These are phyloP conservation scores for Temnopleurus reevesii DNA, from an alignment of 53 echinoderm and acorn worm species.

Conservation along the genomic window DNA sequence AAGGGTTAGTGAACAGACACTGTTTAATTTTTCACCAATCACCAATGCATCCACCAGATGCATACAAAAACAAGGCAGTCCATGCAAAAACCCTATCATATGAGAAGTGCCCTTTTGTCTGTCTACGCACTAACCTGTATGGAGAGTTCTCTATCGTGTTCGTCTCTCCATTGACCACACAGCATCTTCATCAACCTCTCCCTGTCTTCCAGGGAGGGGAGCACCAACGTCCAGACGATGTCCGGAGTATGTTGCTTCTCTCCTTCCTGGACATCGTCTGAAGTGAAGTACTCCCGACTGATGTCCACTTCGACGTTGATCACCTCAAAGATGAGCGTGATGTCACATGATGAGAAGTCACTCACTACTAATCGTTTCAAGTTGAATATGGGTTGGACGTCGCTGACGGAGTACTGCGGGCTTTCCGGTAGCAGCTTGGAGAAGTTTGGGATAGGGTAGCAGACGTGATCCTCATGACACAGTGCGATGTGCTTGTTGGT, in stretches of 20 bases:
- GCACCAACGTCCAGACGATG: slow-evolving; percentile 79
- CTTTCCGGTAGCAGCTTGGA: slow-evolving; percentile 81
- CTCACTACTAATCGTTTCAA: slow-evolving; percentile 84
- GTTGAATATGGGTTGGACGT: slow-evolving; percentile 65
- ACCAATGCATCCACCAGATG: too few species aligned
- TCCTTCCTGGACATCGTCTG: slow-evolving; percentile 51
- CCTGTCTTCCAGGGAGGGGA: slow-evolving; percentile 88
- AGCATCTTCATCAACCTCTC: slow-evolving; percentile 91
- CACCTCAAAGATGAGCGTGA: slow-evolving; percentile 93
- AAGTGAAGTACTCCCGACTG: slow-evolving; percentile 78
- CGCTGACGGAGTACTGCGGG: slow-evolving; percentile 77
- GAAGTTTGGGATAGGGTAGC: slow-evolving; percentile 93
- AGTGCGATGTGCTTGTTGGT: slow-evolving; percentile 85
- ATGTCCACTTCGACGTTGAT: slow-evolving; percentile 95
- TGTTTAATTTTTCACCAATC: too few species aligned
- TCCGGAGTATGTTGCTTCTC: slow-evolving; percentile 67
- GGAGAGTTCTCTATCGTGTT: slow-evolving; percentile 75
- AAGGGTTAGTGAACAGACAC: too few species aligned
- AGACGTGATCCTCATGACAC: slow-evolving; percentile 91
- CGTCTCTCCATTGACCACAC: slow-evolving; percentile 84
- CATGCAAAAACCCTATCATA: too few species aligned
- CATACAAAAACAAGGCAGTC: too few species aligned
- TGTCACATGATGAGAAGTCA: slow-evolving; percentile 83
- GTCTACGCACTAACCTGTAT: slow-evolving; percentile 72
- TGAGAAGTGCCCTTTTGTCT: too few species aligned